Percentiles rank a stretch among this genome's conserved stretches.
These are phyloP conservation scores for Hedya salicella DNA, from an alignment of 2,888 invertebrate genomes.

Conservation along the genomic window DNA sequence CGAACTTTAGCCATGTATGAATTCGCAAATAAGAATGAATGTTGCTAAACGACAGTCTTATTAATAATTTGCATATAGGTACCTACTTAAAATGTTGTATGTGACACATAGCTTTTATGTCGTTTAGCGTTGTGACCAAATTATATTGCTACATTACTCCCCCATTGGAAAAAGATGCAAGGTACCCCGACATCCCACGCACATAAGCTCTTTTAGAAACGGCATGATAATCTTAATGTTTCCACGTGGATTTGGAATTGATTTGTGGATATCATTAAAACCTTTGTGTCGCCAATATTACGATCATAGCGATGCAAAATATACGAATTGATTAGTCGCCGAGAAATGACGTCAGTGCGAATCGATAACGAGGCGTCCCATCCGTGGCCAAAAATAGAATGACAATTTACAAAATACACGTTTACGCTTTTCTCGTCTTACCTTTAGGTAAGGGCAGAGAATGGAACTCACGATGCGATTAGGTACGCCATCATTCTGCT, in stretches of 20 bases:
- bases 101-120: slow-evolving; percentile 16
- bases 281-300: not conserved
- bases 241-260: slow-evolving; percentile 16
- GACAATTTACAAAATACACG: slow-evolving; percentile 33
- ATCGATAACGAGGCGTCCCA: slow-evolving; percentile 32
- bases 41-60: slow-evolving; percentile 9
- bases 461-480: slow-evolving; percentile 2
- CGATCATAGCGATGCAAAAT: slow-evolving; percentile 3
- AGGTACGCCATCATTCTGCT: too few species aligned
- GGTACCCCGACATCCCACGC: too few species aligned
- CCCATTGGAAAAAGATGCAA: slow-evolving; percentile 1
- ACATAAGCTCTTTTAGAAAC: not conserved
- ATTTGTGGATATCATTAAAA: not conserved
- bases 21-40: slow-evolving; percentile 6
- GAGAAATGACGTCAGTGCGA: slow-evolving; percentile 30
- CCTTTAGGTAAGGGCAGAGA: not conserved
- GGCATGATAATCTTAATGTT: not conserved
- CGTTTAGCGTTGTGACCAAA: not conserved
- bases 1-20: not conserved
- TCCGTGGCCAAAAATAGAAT: slow-evolving; percentile 37
- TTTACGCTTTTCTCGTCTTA: slow-evolving; percentile 2
- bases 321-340: slow-evolving; percentile 21
- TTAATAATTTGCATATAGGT: too few species aligned
- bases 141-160: not conserved
- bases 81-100: not conserved